phyloP scores from a whole-genome alignment of 2,113 vertebrate genomes.

The Cheirogaleus medius region DNA sequence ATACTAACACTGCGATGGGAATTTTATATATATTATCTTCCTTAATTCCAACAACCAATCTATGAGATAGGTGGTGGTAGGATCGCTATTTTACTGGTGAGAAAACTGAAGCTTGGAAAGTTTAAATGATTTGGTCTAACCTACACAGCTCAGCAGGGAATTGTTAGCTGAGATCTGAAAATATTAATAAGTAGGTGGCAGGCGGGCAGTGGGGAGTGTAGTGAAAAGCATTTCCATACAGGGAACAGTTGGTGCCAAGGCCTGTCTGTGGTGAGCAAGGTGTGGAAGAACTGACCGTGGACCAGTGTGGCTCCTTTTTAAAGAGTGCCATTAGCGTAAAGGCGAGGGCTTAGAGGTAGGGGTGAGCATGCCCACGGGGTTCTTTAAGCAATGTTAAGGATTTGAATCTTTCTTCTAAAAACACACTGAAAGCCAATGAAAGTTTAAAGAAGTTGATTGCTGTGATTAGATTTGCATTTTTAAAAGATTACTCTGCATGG shows the following conservation, averaged over 20 bases:
- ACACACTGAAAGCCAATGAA: background rate
- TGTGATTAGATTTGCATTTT: background rate
- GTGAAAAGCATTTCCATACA: background rate
- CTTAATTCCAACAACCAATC: background rate
- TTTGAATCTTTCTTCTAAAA: background rate
- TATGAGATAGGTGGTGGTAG: background rate
- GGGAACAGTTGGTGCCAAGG: background rate
- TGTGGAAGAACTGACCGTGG: background rate
- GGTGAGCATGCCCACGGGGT: background rate
- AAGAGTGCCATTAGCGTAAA: background rate
- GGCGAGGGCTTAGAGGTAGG: fast-evolving
- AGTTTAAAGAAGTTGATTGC: background rate
- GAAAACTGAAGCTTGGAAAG: background rate
- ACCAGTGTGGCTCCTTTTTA: background rate
- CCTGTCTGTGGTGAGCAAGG: background rate
- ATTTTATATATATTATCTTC: background rate
- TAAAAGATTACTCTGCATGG: background rate
- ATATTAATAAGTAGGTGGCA: background rate
- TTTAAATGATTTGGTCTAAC: background rate
- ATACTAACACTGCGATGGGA: background rate
- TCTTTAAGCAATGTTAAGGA: background rate
- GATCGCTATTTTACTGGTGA: background rate
- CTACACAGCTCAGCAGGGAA: background rate
- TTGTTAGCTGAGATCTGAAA: background rate
- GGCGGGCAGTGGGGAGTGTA: background rate